A percentile compares a stretch with the other conserved stretches of the same genome.
These are phyloP conservation scores for Palythoa grandis DNA, from an alignment of 92 coral and sea anemone genomes.

Conservation along the genomic window DNA sequence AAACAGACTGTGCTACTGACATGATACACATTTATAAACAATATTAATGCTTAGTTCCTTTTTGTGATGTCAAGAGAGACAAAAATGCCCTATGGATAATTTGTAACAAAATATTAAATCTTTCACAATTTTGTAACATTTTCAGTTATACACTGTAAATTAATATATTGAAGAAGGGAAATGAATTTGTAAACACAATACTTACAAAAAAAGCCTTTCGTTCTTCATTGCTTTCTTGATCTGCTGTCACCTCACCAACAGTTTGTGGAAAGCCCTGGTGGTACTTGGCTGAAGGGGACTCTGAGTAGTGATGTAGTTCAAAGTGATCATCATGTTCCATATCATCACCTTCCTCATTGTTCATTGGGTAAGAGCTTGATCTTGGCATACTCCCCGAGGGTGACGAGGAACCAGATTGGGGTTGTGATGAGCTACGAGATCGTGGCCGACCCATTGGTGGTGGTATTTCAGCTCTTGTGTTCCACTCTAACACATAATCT, in stretches of 20 bases:
- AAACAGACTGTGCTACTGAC: no score
- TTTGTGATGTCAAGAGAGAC: no score
- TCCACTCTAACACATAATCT: constrained; percentile 96
- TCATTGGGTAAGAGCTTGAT: constrained; percentile 70
- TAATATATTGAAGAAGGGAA: not conserved
- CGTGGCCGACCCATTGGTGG: constrained; percentile 66
- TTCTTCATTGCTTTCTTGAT: constrained; percentile 52
- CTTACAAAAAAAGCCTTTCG: constrained; percentile 69
- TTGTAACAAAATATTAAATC: no score
- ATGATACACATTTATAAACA: no score
- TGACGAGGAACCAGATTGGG: constrained; percentile 64
- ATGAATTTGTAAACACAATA: not conserved
- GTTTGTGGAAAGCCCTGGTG: constrained; percentile 63
- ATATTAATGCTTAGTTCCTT: no score
- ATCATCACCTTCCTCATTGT: constrained; percentile 61
- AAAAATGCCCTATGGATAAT: no score
- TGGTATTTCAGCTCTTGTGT: constrained; percentile 69
- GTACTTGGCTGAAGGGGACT: constrained; percentile 49
- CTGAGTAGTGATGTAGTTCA: constrained; percentile 52
- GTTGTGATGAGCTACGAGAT: constrained; percentile 71
- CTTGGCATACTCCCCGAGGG: constrained; percentile 71
- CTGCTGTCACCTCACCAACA: constrained; percentile 75
- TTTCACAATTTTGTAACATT: not conserved
- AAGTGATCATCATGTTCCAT: constrained; percentile 83
- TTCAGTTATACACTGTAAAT: not conserved